A percentile compares a stretch with the other conserved stretches of the same genome.
These are phyloP conservation scores for Crossaster papposus DNA, from an alignment of 53 echinoderm and acorn worm species.

Conservation along the genomic window DNA sequence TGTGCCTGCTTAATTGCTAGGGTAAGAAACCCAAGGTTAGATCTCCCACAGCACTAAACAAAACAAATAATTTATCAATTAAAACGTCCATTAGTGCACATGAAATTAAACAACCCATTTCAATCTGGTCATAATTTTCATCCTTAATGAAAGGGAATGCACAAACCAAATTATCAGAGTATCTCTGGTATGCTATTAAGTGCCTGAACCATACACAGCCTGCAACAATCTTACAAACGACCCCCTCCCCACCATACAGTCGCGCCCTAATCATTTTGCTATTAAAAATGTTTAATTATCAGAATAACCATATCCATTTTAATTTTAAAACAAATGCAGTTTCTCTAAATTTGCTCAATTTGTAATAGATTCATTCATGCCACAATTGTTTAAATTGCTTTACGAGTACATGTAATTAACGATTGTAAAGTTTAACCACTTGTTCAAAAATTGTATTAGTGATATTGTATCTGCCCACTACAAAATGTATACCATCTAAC, in stretches of 20 bases:
- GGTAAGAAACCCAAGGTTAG: slow-evolving; percentile 29
- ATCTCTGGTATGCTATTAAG: background rate
- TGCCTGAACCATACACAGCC: slow-evolving; percentile 11
- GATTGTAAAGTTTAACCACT: slow-evolving; percentile 14
- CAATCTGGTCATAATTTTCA: background rate
- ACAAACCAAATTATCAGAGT: background rate
- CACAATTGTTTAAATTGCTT: slow-evolving; percentile 2
- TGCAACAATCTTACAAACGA: background rate
- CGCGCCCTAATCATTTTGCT: background rate
- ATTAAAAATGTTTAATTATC: background rate
- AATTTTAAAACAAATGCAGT: background rate
- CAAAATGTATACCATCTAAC: background rate
- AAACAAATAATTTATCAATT: background rate
- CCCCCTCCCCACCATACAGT: background rate
- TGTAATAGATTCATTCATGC: background rate
- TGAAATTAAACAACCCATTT: background rate
- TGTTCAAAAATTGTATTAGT: background rate
- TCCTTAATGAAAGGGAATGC: background rate
- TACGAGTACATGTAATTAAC: background rate
- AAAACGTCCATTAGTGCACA: background rate
- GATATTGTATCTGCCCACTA: background rate
- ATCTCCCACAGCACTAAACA: slow-evolving; percentile 5
- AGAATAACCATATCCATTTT: background rate
- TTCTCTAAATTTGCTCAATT: background rate
- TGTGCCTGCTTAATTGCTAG: slow-evolving; percentile 58